phyloP scores from a whole-genome alignment of 2,888 invertebrate species.

The Pyrrhosoma nymphula region DNA sequence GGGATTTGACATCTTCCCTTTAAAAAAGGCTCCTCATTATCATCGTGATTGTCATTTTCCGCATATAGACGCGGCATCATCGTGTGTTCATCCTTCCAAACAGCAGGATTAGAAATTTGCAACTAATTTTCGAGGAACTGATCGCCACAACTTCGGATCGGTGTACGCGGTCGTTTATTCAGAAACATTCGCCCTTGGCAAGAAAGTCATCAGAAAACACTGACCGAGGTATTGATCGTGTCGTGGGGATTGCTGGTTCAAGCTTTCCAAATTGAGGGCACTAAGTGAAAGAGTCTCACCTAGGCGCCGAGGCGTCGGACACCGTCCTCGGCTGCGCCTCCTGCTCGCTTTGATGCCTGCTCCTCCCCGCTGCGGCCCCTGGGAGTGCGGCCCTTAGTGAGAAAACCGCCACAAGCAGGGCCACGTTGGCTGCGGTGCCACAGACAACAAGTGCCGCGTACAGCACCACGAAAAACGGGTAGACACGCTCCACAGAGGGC shows the following conservation, averaged over 20 bases:
- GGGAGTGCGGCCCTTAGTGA: constrained; percentile 74
- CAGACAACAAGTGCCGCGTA: constrained; percentile 81
- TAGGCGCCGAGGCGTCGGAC: not conserved
- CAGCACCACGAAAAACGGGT: constrained; percentile 83
- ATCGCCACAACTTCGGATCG: too few species aligned
- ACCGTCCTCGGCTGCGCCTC: constrained; percentile 38
- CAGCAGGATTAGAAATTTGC: too few species aligned
- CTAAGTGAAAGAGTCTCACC: not conserved
- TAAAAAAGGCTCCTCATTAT: too few species aligned
- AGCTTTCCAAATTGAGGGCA: not conserved
- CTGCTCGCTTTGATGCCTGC: not conserved
- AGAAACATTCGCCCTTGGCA: not conserved
- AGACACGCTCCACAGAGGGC: constrained; percentile 80
- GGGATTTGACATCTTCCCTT: too few species aligned
- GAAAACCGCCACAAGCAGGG: constrained; percentile 79
- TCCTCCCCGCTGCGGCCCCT: not conserved
- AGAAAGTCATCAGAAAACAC: not conserved
- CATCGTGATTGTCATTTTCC: too few species aligned
- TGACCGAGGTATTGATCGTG: not conserved
- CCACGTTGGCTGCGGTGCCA: constrained; percentile 82
- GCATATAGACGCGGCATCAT: too few species aligned
- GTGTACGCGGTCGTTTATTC: too few species aligned
- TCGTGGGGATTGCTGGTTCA: not conserved
- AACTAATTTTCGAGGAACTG: too few species aligned
- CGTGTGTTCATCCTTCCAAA: too few species aligned